Conservation (phyloP, 2,888 invertebrate genomes). For the Nomada lathburiana region DNA sequence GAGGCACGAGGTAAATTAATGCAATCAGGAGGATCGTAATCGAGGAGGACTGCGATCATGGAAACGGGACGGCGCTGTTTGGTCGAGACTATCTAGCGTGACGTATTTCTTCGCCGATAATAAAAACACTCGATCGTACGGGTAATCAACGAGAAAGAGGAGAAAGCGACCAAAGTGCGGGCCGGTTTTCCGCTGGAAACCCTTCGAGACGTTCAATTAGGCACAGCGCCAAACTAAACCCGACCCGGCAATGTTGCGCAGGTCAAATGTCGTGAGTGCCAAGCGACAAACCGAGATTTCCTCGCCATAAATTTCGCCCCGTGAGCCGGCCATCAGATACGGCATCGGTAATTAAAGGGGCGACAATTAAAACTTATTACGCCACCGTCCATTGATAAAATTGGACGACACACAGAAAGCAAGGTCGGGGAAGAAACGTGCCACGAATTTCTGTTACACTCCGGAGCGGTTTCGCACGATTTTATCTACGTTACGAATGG, state of each 20-base stretch:
- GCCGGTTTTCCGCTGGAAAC: constrained; percentile 62
- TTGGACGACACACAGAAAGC: neutral
- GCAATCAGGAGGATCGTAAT: constrained; percentile 31
- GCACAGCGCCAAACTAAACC: constrained; percentile 66
- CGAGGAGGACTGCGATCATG: constrained; percentile 14
- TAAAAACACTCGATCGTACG: constrained; percentile 62
- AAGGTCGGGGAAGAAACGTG: neutral
- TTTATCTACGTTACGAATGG: neutral
- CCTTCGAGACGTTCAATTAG: constrained; percentile 72
- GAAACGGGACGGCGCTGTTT: neutral
- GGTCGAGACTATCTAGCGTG: neutral
- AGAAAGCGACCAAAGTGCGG: constrained; percentile 50
- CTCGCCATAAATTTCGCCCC: constrained; percentile 47
- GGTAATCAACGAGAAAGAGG: constrained; percentile 63
- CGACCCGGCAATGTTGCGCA: constrained; percentile 58
- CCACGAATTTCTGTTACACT: too few relatives aligned
- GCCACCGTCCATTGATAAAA: constrained; percentile 26
- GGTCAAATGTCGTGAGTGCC: constrained; percentile 65
- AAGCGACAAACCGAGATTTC: constrained; percentile 64
- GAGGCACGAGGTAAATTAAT: constrained; percentile 17
- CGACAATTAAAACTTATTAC: constrained; percentile 40
- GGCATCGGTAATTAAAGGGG: constrained; percentile 35
- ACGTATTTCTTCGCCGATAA: constrained; percentile 48
- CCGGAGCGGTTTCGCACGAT: too few relatives aligned
- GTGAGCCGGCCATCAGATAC: constrained; percentile 32